Percentiles rank a stretch among this genome's conserved stretches.
phyloP scores from a whole-genome alignment of 2,797 vertebrate genomes.

The Arctocebus calabarensis region DNA sequence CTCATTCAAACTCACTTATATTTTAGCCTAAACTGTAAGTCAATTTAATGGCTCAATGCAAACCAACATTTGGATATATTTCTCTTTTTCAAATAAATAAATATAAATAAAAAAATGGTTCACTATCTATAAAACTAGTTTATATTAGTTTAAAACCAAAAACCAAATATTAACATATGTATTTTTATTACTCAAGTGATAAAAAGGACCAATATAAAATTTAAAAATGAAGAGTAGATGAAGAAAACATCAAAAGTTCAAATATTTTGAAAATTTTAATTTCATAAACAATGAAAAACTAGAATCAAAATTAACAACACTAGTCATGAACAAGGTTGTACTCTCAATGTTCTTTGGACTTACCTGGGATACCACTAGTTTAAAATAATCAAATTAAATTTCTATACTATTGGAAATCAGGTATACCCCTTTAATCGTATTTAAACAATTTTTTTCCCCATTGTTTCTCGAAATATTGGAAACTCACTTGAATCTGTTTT shows the following conservation, averaged over 20 bases:
- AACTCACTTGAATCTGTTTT: neutral
- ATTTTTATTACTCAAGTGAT: neutral
- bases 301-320: neutral
- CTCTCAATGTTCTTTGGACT: neutral
- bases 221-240: neutral
- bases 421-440: too few species aligned
- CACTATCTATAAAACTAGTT: neutral
- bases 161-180: neutral
- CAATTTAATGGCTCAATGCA: neutral
- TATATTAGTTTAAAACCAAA: neutral
- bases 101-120: too few species aligned
- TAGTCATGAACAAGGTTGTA: neutral
- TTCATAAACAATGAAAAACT: neutral
- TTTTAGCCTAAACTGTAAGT: neutral
- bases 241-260: neutral
- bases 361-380: neutral
- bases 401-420: neutral
- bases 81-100: neutral
- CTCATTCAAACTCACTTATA: neutral
- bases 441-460: neutral
- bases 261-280: neutral
- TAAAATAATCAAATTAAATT: neutral
- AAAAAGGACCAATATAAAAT: neutral
- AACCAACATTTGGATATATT: neutral
- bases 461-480: neutral